phyloP scores from a whole-genome alignment of 2,888 invertebrate species.

The Cantharis lateralis region DNA sequence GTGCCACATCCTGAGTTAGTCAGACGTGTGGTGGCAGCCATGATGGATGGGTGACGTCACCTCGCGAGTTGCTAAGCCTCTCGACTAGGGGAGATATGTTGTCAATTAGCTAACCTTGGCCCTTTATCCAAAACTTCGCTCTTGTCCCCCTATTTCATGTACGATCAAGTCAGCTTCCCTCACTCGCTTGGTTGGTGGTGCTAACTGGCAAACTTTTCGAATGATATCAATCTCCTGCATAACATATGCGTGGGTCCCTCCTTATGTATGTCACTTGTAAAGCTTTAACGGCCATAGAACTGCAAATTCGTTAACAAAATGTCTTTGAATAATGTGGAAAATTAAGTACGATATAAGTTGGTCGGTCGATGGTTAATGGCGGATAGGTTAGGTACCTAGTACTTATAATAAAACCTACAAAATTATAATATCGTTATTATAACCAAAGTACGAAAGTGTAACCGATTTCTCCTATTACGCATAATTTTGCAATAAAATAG shows the following conservation, averaged over 20 bases:
- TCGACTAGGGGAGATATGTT: conserved; percentile 45
- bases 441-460: neutral
- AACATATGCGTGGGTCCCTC: conserved; percentile 9
- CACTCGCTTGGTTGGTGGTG: conserved; percentile 11
- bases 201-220: conserved; percentile 18
- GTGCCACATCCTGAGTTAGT: conserved; percentile 36
- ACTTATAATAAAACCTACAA: neutral
- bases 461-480: neutral
- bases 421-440: neutral
- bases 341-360: neutral
- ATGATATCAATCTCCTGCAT: conserved; percentile 15
- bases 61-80: conserved; percentile 41
- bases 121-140: conserved; percentile 37
- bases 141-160: conserved; percentile 25
- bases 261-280: conserved; percentile 4
- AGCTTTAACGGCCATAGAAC: conserved; percentile 9
- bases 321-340: neutral
- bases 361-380: neutral
- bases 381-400: no score
- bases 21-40: conserved; percentile 40
- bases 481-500: neutral
- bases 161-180: conserved; percentile 29
- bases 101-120: conserved; percentile 49
- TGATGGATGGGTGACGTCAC: conserved; percentile 48
- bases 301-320: conserved; percentile 4